A percentile compares a stretch with the other conserved stretches of the same genome.
Conservation (phyloP, 53 echinoderm and acorn worm species). For the Stichopus horrens region DNA sequence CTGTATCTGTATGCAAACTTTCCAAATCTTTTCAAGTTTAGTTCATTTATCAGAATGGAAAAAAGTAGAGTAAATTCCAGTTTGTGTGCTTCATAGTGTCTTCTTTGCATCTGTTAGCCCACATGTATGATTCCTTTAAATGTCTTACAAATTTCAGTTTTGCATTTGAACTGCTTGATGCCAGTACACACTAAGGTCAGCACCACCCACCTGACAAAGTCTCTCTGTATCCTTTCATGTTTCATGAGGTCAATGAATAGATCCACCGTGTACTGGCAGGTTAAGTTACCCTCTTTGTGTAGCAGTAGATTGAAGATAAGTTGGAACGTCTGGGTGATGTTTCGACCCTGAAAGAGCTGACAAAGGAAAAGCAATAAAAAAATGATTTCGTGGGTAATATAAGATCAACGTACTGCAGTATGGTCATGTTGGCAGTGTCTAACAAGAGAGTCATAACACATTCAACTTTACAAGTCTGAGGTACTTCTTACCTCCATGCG, state of each 20-base stretch:
- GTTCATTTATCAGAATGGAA: too few relatives aligned
- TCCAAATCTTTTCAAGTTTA: too few relatives aligned
- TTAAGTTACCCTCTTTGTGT: conserved; percentile 75
- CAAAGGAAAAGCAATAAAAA: background rate
- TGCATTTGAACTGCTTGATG: too few relatives aligned
- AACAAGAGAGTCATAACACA: background rate
- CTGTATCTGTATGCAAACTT: too few relatives aligned
- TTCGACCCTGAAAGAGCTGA: conserved; percentile 80
- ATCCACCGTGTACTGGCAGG: conserved; percentile 79
- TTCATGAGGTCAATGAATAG: conserved; percentile 83
- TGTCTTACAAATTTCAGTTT: too few relatives aligned
- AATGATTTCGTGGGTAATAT: too few relatives aligned
- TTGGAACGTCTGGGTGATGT: conserved; percentile 89
- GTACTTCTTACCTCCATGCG: too few relatives aligned
- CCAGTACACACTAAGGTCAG: background rate
- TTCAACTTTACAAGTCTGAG: too few relatives aligned
- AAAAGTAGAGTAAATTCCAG: too few relatives aligned
- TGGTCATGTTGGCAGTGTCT: background rate
- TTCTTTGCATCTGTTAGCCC: too few relatives aligned
- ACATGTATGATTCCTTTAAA: too few relatives aligned
- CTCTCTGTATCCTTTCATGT: conserved; percentile 72
- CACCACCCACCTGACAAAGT: conserved; percentile 43
- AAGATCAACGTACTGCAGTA: background rate
- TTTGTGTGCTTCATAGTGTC: too few relatives aligned
- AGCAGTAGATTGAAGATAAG: conserved; percentile 90